Evolutionary conservation across 2,113 vertebrate species (phyloP), one percentile per base, ranked within the genome.

Genomic region (Prunella himalayana): DNA sequence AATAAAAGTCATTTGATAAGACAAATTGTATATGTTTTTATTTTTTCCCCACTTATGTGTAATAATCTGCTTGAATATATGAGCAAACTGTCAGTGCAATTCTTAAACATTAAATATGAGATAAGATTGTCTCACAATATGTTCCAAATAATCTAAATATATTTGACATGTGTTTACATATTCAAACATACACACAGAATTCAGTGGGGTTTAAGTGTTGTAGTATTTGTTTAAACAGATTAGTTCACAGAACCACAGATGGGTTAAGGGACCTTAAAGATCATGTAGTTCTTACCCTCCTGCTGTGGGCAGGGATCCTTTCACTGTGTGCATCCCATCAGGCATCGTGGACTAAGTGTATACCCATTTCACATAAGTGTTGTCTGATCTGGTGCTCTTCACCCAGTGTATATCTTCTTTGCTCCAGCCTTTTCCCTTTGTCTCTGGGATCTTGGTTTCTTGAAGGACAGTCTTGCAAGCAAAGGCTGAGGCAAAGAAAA

Each of bases 21-120:
- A 41, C 5, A 82, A 91, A 90, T 51, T 30, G 8, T 47, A 6
- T 24, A 20, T 37, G 12, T 6, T 41, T 85, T 64, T 14, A 49
- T 18, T 60, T 44, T 41, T 12, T 4, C 11, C 35, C 11, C 3
- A 19, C 3, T 10, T 28, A 33, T 0, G 0, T 71, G 37, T 53
- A 21, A 39, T 23, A 73, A 54, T 2, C 6, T 41, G 12, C 7
- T 31, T 44, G 19, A 59, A 72, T 53, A 64, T 41, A 45, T 20
- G 13, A 64, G 3, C 18, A 93, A 49, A 28, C 11, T 66, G 20
- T 63, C 35, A n/a, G 24, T 24, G 24, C 12, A 84, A 19, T 1
- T 31, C 27, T 61, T 35, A n/a, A 8, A 10, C 15, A 59, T 27
- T 30, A 68, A 16, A 44, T 37, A 37, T 56, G 51, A 66, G 13